phyloP scores from a whole-genome alignment of 2,113 vertebrate species.

The Daubentonia madagascariensis region DNA sequence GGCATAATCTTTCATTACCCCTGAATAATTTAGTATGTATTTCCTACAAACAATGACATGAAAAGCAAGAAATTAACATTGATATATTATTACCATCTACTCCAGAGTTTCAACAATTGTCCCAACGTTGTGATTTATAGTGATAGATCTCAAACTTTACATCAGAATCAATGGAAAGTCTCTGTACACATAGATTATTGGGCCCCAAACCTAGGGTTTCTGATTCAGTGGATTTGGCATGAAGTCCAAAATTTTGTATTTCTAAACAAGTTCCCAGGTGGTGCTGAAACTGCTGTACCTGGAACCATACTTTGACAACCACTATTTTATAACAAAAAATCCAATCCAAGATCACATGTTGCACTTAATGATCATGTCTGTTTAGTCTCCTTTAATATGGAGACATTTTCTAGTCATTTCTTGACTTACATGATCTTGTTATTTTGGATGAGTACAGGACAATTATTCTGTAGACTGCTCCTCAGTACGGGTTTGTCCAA shows the following conservation, averaged over 20 bases:
- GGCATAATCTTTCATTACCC: background rate
- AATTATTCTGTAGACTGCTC: background rate
- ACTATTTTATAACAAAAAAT: background rate
- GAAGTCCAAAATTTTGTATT: background rate
- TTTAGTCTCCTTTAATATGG: background rate
- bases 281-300: background rate
- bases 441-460: background rate
- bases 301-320: background rate
- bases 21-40: background rate
- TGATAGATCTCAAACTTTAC: background rate
- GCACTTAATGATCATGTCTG: background rate
- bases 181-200: background rate
- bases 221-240: background rate
- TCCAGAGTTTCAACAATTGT: background rate
- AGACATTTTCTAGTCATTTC: background rate
- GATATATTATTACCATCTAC: background rate
- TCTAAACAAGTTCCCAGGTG: background rate
- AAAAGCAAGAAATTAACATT: slow-evolving; percentile 27
- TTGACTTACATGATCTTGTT: background rate
- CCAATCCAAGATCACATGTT: background rate
- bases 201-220: background rate
- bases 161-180: background rate
- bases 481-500: background rate
- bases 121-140: background rate
- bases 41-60: background rate